Evolutionary conservation across 2,888 invertebrate species (phyloP).

Genomic region (Torymus texanus): DNA sequence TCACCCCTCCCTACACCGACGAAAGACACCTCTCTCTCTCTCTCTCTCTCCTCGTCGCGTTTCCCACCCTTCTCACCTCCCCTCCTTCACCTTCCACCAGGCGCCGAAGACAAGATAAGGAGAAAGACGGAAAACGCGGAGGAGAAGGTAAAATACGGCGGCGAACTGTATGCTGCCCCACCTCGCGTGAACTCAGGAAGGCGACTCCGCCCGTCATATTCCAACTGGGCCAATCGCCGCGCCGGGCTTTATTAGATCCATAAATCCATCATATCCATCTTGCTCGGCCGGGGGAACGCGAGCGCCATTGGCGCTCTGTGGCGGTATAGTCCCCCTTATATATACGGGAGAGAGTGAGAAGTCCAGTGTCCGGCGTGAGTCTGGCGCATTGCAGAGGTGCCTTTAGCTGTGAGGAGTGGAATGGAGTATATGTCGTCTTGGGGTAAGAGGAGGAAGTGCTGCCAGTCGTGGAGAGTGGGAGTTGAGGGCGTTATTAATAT

Average conservation of each 20-base stretch:
- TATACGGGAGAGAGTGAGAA: neutral
- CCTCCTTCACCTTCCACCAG: neutral
- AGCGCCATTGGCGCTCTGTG: constrained; percentile 54
- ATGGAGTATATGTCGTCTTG: too few relatives aligned
- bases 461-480: too few relatives aligned
- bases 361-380: constrained; percentile 48
- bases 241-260: constrained; percentile 82
- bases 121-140: constrained; percentile 56
- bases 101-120: constrained; percentile 36
- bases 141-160: constrained; percentile 70
- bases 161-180: constrained; percentile 54
- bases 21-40: too few relatives aligned
- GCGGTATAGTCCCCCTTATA: too few relatives aligned
- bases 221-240: constrained; percentile 74
- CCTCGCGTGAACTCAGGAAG: neutral
- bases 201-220: constrained; percentile 74
- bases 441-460: too few relatives aligned
- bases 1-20: neutral
- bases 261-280: constrained; percentile 85
- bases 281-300: constrained; percentile 64
- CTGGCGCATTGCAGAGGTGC: constrained; percentile 73
- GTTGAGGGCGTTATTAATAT: constrained; percentile 84
- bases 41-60: too few relatives aligned
- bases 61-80: neutral
- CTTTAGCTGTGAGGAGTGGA: too few relatives aligned